These are phyloP conservation scores for Palythoa grandis DNA, from an alignment of 92 coral and sea anemone genomes.

Conservation along the genomic window DNA sequence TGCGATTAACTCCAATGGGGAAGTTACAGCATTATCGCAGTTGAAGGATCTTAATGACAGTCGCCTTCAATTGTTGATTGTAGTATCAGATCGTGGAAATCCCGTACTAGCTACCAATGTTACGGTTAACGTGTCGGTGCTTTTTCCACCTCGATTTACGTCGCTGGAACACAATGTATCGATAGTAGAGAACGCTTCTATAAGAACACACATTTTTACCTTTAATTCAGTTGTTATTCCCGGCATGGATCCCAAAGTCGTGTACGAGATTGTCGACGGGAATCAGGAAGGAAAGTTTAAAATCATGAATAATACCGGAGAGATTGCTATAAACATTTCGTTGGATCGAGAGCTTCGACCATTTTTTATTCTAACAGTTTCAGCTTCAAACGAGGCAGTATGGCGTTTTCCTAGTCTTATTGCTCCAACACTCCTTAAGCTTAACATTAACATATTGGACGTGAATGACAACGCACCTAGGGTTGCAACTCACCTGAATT, in stretches of 20 bases:
- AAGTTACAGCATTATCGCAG: constrained; percentile 22
- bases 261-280: neutral
- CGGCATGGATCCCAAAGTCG: constrained; percentile 17
- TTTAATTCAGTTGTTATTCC: neutral
- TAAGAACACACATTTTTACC: constrained; percentile 1
- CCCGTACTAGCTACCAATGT: constrained; percentile 36
- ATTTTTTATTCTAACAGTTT: constrained; percentile 7
- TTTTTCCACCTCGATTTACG: constrained; percentile 26
- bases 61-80: constrained; percentile 20
- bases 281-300: constrained; percentile 19
- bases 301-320: neutral
- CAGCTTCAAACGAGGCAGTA: constrained; percentile 25
- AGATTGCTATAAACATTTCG: constrained; percentile 2
- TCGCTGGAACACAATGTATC: neutral
- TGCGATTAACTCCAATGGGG: constrained; percentile 50
- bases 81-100: constrained; percentile 50
- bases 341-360: constrained; percentile 15
- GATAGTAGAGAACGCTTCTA: constrained; percentile 24
- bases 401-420: constrained; percentile 14
- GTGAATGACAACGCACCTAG: constrained; percentile 57
- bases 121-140: constrained; percentile 49
- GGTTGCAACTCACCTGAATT: constrained; percentile 6
- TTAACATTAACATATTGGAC: constrained; percentile 33
- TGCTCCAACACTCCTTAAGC: constrained; percentile 3
- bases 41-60: constrained; percentile 37